phyloP scores from a whole-genome alignment of 2,888 invertebrate genomes.

The Thumatha senex region DNA sequence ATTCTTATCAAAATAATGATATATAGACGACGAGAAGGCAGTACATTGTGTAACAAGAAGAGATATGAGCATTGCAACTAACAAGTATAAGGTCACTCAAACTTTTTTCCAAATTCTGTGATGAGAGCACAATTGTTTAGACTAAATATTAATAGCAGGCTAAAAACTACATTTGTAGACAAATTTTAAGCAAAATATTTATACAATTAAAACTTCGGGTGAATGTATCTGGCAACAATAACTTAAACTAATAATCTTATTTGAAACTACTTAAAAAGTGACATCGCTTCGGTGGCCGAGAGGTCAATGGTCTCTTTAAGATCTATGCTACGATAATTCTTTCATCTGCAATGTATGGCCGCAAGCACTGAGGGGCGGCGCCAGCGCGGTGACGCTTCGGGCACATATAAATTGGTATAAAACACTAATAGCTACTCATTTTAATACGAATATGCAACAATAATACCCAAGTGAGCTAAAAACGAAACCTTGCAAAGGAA shows the following conservation, averaged over 20 bases:
- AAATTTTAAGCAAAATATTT: too few species aligned
- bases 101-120: too few species aligned
- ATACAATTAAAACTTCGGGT: too few species aligned
- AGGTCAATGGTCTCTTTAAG: conserved; percentile 69
- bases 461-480: neutral
- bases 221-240: conserved; percentile 20
- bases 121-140: too few species aligned
- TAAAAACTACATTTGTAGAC: too few species aligned
- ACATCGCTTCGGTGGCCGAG: conserved; percentile 49
- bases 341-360: conserved; percentile 72
- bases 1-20: too few species aligned
- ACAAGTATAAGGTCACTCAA: too few species aligned
- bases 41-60: too few species aligned
- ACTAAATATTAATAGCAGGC: too few species aligned
- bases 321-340: conserved; percentile 79
- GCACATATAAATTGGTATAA: conserved; percentile 49
- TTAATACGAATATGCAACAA: conserved; percentile 7
- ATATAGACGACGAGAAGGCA: too few species aligned
- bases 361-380: conserved; percentile 57
- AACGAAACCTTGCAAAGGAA: conserved; percentile 7
- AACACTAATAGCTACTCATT: conserved; percentile 31
- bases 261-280: conserved; percentile 39
- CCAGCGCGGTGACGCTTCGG: conserved; percentile 10
- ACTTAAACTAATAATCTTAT: conserved; percentile 37
- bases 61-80: too few species aligned